phyloP scores from a whole-genome alignment of 2,888 invertebrate genomes.

The Sphinx pinastri region DNA sequence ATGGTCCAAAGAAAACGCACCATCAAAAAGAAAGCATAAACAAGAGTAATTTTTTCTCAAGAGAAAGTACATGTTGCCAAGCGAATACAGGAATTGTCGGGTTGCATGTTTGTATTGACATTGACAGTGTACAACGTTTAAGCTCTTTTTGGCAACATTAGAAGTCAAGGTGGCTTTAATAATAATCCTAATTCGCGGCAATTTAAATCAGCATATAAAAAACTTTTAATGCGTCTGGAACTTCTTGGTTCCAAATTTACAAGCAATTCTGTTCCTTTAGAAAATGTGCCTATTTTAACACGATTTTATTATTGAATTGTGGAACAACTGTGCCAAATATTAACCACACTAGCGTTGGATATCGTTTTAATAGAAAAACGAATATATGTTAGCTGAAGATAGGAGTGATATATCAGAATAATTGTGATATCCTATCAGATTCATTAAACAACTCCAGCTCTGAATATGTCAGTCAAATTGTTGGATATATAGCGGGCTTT shows the following conservation, averaged over 20 bases:
- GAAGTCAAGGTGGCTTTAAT: slow-evolving; percentile 29
- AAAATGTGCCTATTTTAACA: slow-evolving; percentile 29
- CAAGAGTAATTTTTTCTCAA: too few relatives aligned
- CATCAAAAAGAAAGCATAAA: too few relatives aligned
- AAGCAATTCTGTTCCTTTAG: slow-evolving; percentile 30
- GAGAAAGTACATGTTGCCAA: too few relatives aligned
- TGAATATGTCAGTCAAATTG: not conserved
- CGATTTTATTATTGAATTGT: too few relatives aligned
- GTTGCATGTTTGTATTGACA: slow-evolving; percentile 4
- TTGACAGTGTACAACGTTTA: slow-evolving; percentile 18
- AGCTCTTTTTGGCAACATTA: slow-evolving; percentile 30
- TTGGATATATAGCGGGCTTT: slow-evolving; percentile 8
- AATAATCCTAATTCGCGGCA: slow-evolving; percentile 31
- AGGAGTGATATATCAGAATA: too few relatives aligned
- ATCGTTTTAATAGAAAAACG: slow-evolving; percentile 16
- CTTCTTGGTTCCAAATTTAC: slow-evolving; percentile 29
- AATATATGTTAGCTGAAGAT: too few relatives aligned
- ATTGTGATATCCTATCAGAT: too few relatives aligned
- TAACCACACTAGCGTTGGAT: slow-evolving; percentile 14
- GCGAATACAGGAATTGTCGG: slow-evolving; percentile 18
- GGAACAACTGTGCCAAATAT: slow-evolving; percentile 19
- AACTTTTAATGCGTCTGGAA: slow-evolving; percentile 30
- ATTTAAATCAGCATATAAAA: slow-evolving; percentile 31
- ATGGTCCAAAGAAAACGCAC: not conserved
- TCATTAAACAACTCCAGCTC: not conserved